Evolutionary conservation across 1,140 invertebrate species (phyloP).

Genomic region (Homalodisca vitripennis): DNA sequence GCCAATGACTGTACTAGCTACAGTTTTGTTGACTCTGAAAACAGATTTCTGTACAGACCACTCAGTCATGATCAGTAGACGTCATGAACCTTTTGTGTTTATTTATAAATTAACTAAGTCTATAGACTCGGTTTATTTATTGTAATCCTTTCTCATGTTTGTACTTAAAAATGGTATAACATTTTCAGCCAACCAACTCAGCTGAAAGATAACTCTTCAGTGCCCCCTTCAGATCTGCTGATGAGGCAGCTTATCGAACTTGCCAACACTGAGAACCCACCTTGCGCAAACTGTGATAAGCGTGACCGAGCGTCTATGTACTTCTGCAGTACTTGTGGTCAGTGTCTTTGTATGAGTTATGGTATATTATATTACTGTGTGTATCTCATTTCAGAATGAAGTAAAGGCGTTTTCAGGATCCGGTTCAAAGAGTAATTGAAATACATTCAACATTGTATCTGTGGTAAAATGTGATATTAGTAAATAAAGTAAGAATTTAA

Average conservation of each 20-base stretch:
- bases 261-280: constrained; percentile 64
- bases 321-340: constrained; percentile 69
- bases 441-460: too few species aligned
- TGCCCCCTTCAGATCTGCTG: constrained; percentile 61
- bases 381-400: too few species aligned
- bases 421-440: too few species aligned
- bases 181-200: constrained; percentile 56
- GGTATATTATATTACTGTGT: too few species aligned
- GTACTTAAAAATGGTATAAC: background rate
- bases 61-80: too few species aligned
- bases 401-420: too few species aligned
- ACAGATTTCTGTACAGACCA: too few species aligned
- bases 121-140: constrained; percentile 5
- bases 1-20: too few species aligned
- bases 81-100: constrained; percentile 28
- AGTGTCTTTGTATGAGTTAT: too few species aligned
- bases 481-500: too few species aligned
- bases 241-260: constrained; percentile 64
- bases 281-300: constrained; percentile 69
- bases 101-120: background rate
- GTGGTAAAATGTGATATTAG: too few species aligned
- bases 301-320: constrained; percentile 64
- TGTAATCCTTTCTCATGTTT: background rate
- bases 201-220: constrained; percentile 57
- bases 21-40: too few species aligned